Base-by-base conservation (phyloP, 2,113 vertebrate genomes). In the Nansenia antarctica region DNA sequence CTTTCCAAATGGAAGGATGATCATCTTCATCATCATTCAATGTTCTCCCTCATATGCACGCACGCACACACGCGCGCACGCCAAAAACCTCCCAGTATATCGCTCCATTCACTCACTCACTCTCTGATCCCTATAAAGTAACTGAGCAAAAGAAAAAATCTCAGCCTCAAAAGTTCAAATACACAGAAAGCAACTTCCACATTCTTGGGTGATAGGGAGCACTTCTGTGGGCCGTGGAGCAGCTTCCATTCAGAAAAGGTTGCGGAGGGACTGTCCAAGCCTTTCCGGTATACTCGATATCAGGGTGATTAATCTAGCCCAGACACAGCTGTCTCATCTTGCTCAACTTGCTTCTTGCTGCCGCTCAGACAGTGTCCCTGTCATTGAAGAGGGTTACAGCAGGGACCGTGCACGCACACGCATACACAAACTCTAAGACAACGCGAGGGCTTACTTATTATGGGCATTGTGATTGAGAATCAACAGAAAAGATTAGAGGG, bases 181-280 rank as follows among this genome's bases (percentile, higher is more conserved):
- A 62, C 39, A 32, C 69, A 75, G 68, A 72, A 75, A 79, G 54
- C 45, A 69, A 79, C 75, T 74, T 72, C 60, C 55, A 63, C 70
- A 79, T 79, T 79, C 72, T 57, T 54, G 69, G 59, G 64, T 79
- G 27, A 61, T 34, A 37, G 39, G 34, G 64, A 32, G 69, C 49
- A 68, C 35, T 47, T 62, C 64, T 27, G 37, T 18, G 18, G 55
- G 55, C 4, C 15, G 14, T 27, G 29, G 55, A 18, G 14, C 18
- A 32, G 67, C 52, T 67, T 64, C 57, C 68, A 64, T 74, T 60
- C 62, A 62, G 42, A 27, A 18, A 35, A 59, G 67, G 67, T 67
- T 55, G 65, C 20, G 3, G 14, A 39, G 29, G 15, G 30, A 70
- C 24, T 37, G 39, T 30, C 32, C 62, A 67, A 66, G n/a, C 57